Percentiles rank a stretch among this genome's conserved stretches.
Conservation (phyloP, 2,888 invertebrate genomes). For the Drosophila ustulata region DNA sequence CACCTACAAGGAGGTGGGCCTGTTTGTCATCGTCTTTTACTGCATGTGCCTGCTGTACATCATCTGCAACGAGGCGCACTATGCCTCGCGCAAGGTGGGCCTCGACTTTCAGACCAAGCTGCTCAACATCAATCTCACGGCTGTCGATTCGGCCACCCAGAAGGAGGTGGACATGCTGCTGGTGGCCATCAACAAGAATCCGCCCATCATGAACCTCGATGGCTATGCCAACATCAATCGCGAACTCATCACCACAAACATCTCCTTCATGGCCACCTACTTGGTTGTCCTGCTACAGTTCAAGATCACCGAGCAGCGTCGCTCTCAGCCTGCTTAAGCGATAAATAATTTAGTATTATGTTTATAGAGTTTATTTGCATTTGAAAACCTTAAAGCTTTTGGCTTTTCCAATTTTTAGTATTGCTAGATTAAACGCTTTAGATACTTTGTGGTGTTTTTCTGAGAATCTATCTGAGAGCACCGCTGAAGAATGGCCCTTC, state of each 20-base stretch:
- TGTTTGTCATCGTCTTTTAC: constrained; percentile 90
- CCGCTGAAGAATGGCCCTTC: too few relatives aligned
- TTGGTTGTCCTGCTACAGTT: constrained; percentile 91
- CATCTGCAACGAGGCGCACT: constrained; percentile 91
- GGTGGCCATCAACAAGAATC: constrained; percentile 90
- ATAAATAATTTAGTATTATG: not conserved
- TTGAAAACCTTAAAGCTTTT: not conserved
- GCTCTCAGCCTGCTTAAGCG: constrained; percentile 28
- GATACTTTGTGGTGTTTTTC: not conserved
- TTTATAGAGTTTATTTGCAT: too few relatives aligned
- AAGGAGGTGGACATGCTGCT: constrained; percentile 91
- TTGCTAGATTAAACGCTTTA: not conserved
- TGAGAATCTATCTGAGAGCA: too few relatives aligned
- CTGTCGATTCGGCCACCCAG: constrained; percentile 88
- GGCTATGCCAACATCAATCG: constrained; percentile 91
- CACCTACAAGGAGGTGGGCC: constrained; percentile 90
- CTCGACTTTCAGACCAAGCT: constrained; percentile 88
- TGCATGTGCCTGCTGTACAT: constrained; percentile 90
- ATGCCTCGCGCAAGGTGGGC: constrained; percentile 88
- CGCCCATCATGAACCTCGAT: constrained; percentile 91
- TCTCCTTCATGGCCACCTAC: constrained; percentile 90
- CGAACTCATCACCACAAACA: constrained; percentile 89
- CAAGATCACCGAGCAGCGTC: constrained; percentile 86
- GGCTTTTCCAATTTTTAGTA: not conserved
- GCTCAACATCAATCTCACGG: constrained; percentile 88